These are phyloP conservation scores for Junonia oenone DNA, from an alignment of 2,888 invertebrate species.

Conservation along the genomic window DNA sequence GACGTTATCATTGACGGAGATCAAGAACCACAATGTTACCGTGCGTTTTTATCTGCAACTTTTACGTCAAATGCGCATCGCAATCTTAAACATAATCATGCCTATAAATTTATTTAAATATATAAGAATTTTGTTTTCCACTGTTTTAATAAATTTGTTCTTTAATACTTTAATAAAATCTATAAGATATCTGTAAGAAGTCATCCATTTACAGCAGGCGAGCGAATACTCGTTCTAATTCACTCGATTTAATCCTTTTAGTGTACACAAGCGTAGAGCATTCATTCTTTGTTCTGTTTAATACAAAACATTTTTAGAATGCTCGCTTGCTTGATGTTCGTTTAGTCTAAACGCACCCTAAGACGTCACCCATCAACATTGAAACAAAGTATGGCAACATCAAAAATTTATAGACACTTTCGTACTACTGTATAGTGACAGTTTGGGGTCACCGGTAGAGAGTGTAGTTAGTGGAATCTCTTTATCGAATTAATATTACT, in stretches of 20 bases:
- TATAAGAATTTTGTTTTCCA: too few relatives aligned
- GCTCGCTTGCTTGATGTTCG: too few relatives aligned
- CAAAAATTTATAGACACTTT: neutral
- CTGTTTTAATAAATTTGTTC: too few relatives aligned
- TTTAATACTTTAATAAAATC: too few relatives aligned
- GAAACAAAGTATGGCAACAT: neutral
- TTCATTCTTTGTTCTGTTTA: too few relatives aligned
- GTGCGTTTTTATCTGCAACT: constrained; percentile 26
- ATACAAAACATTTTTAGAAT: too few relatives aligned
- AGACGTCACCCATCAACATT: neutral
- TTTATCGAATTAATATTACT: neutral
- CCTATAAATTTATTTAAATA: neutral
- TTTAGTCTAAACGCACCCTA: too few relatives aligned
- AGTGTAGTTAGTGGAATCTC: neutral
- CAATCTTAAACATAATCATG: constrained; percentile 21
- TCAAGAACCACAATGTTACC: constrained; percentile 21
- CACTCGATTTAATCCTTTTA: too few relatives aligned
- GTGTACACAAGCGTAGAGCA: too few relatives aligned
- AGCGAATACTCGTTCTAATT: too few relatives aligned
- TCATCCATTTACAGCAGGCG: too few relatives aligned
- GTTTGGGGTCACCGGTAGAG: neutral
- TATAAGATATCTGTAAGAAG: too few relatives aligned
- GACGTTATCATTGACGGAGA: constrained; percentile 16
- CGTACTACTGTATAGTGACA: neutral
- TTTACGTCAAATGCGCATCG: constrained; percentile 23